Base-by-base conservation (phyloP, 2,888 invertebrate species). In the Drepana falcataria region DNA sequence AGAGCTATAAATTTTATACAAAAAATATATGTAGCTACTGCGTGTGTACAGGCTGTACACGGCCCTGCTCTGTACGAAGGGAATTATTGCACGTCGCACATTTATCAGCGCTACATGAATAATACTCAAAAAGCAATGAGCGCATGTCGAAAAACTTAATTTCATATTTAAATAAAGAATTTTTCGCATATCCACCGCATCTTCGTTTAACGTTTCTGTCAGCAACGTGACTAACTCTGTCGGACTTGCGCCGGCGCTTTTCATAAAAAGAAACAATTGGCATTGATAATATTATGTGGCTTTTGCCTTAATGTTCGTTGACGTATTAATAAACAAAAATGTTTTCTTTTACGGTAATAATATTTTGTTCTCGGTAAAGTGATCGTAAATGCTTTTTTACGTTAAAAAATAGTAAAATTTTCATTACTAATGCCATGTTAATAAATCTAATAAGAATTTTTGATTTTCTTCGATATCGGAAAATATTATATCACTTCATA, bases 71-170 rank as follows among this genome's bases (percentile, higher is more conserved):
- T 84, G 83, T 83, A 87, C 81, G 85, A 81, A 81, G 83, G 84
- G 79, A 87, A 85, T 87, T 88, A 88, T 89, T 87, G 76, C 85
- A 77, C 81, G 81, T 85, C 84, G 81, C 72, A 79, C 85, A 88
- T 87, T 84, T 85, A 88, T 88, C 87, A 87, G 77, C 65, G 72
- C 71, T 69, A 82, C 81, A 77, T 87, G 86, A 88, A 82, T 89
- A 87, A 89, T 85, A 68, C 77, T 75, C 79, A 73, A 75, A 82
- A 80, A 75, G 79, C 83, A 85, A 85, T 81, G 81, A 83, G 80
- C 83, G 83, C 76, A 77, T 73, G 80, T 81, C 84, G 79, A 84
- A 87, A 87, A 86, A 87, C 85, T 88, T 83, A 87, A 89, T 88
- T 86, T 78, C 80, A 77, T 78, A 83, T 88, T 87, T 86, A 85